These are phyloP conservation scores for Progne subis DNA, from an alignment of 2,113 vertebrate species.

Conservation along the genomic window DNA sequence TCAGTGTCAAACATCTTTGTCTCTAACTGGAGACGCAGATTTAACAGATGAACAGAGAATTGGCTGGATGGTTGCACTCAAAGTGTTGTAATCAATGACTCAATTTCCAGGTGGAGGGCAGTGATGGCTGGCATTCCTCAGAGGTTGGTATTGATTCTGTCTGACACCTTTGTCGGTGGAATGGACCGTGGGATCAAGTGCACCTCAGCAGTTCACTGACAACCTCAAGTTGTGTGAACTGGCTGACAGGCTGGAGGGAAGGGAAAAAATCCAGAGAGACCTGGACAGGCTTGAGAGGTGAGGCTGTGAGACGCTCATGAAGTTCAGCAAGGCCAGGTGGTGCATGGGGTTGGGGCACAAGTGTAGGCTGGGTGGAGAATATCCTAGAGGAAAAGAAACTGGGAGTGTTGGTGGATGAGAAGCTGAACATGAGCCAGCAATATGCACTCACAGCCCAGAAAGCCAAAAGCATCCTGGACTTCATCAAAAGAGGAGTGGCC, in stretches of 20 bases:
- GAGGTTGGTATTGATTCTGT: neutral
- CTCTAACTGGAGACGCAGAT: neutral
- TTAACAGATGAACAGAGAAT: neutral
- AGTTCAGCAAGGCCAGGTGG: neutral
- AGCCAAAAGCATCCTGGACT: neutral
- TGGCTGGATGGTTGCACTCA: neutral
- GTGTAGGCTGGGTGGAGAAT: neutral
- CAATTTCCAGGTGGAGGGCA: neutral
- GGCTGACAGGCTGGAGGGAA: neutral
- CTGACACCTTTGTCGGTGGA: neutral
- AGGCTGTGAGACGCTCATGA: neutral
- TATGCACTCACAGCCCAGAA: neutral
- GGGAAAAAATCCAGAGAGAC: neutral
- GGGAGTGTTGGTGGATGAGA: accelerated
- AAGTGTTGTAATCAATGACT: neutral
- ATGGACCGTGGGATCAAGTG: neutral
- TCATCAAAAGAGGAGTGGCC: neutral
- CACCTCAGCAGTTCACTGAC: neutral
- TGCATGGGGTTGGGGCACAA: neutral
- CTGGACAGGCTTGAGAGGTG: neutral
- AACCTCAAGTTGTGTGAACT: neutral
- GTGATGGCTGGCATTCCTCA: neutral
- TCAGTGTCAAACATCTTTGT: neutral
- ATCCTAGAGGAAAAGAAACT: neutral
- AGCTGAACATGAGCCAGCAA: accelerated